Conservation (phyloP, 2,113 vertebrate species). For the Leucoraja erinaceus region DNA sequence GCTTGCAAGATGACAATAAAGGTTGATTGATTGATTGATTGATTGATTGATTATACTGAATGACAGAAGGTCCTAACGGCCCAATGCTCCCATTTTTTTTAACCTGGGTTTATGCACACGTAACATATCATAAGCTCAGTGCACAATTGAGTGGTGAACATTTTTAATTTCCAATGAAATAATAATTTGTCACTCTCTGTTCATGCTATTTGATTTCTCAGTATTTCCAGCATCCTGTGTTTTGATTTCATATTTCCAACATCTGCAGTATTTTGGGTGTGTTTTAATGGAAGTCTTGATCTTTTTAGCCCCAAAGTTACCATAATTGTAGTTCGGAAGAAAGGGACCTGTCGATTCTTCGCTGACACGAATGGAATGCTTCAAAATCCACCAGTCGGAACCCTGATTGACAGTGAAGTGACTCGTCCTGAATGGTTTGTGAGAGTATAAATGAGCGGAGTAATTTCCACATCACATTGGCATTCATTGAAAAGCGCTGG, state of each 20-base stretch:
- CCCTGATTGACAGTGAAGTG: conserved; percentile 52
- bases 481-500: neutral
- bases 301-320: conserved; percentile 45
- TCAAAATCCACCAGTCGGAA: conserved; percentile 53
- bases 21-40: too few species aligned
- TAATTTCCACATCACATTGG: neutral
- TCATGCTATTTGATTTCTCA: too few species aligned
- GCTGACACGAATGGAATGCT: conserved; percentile 37
- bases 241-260: too few species aligned
- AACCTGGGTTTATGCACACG: too few species aligned
- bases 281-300: neutral
- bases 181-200: too few species aligned
- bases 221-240: too few species aligned
- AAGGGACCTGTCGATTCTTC: conserved; percentile 44
- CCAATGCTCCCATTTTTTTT: too few species aligned
- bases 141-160: neutral
- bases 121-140: neutral
- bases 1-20: too few species aligned
- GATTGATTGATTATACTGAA: too few species aligned
- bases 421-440: conserved; percentile 47
- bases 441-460: neutral
- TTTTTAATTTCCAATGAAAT: too few species aligned
- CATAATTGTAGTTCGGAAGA: conserved; percentile 47
- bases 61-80: too few species aligned
- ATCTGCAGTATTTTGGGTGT: too few species aligned